A percentile compares a stretch with the other conserved stretches of the same genome.
Evolutionary conservation across 2,888 invertebrate genomes (phyloP).

Genomic region (Plebejus anna): DNA sequence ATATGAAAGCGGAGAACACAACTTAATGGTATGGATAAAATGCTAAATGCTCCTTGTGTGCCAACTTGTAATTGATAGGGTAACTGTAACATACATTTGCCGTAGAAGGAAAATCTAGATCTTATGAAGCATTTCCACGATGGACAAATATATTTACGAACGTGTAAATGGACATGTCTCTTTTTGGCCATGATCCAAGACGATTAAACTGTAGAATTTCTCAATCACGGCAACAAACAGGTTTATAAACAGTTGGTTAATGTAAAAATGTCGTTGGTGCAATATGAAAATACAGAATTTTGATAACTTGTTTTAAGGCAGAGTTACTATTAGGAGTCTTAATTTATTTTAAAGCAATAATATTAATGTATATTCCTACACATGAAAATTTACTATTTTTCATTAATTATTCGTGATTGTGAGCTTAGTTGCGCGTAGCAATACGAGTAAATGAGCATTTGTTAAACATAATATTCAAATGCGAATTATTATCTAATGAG

Average conservation of each 20-base stretch:
- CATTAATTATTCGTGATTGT: not conserved
- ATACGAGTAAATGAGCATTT: not conserved
- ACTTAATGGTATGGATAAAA: slow-evolving; percentile 12
- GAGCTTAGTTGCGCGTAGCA: not conserved
- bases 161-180: not conserved
- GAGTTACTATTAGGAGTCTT: no score
- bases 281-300: no score
- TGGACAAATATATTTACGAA: not conserved
- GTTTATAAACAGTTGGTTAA: no score
- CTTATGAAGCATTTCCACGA: not conserved
- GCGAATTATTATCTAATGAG: not conserved
- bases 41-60: not conserved
- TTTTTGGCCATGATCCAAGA: no score
- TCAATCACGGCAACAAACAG: no score
- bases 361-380: not conserved
- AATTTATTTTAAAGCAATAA: no score
- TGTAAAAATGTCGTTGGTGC: no score
- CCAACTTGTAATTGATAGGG: not conserved
- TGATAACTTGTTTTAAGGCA: no score
- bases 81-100: not conserved
- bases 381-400: not conserved
- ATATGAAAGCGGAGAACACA: slow-evolving; percentile 22
- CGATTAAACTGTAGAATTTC: no score
- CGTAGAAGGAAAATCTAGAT: not conserved
- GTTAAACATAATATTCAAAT: not conserved